Base-by-base conservation (phyloP, 2,797 vertebrate genomes). In the Oceanodroma leucorhoa region DNA sequence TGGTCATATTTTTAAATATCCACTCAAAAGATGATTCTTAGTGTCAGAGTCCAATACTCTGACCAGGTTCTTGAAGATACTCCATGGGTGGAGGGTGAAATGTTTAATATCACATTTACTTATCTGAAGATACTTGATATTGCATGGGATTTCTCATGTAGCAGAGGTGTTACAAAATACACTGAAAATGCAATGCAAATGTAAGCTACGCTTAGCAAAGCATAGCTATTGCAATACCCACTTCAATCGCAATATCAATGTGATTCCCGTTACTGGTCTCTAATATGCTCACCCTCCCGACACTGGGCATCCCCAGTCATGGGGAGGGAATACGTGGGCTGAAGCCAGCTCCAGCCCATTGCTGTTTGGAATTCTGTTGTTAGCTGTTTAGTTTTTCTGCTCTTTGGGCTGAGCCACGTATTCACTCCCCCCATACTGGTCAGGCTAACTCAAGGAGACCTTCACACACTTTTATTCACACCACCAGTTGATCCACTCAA, bases 281-380 rank as follows among this genome's bases (percentile, higher is more conserved):
- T 36, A 8, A 30, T 41, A 7, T 2, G 7, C 18, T 79, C 11
- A 14, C 11, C 1, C 2, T 57, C 21, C 10, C 2, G 20, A 32
- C 3, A 3, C 11, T 29, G 73, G 15, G 23, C 32, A 19, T 64
- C 32, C 38, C 30, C 54, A 22, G 21, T 41, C n/a, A 4, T 1
- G 18, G n/a, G 71, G 27, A 32, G 18, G 9, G 27, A 48, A 27
- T 21, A 10, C 0, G 2, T 34, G 34, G 32, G 17, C 14, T 67
- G 53, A 32, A 58, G 51, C 32, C 51, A 43, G 36, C 43, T 80
- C 32, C n/a, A 65, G 23, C 43, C 45, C 5, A 1, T 29, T 72
- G 36, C 7, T 58, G 10, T 36, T 55, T 1, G 5, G 4, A 72
- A 22, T 65, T 50, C 36, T 71, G 54, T 36, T 79, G 11, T 32